Conservation (phyloP, 2,888 invertebrate species). For the Podotricha telesiphe region DNA sequence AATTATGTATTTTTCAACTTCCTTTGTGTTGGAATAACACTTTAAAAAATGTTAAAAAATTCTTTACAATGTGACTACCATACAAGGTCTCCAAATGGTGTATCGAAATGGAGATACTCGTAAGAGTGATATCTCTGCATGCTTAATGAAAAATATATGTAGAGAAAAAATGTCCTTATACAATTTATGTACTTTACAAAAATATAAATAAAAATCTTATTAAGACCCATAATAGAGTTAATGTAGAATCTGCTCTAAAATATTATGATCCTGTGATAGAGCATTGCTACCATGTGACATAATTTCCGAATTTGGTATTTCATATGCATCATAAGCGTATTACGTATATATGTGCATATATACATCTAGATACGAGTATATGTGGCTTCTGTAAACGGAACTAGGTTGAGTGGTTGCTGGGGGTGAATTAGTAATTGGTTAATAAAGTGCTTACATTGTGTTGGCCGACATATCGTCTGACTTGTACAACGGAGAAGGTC, state of each 20-base stretch:
- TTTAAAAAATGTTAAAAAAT: too few relatives aligned
- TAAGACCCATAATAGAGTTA: not conserved
- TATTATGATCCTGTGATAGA: not conserved
- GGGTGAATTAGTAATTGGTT: slow-evolving; percentile 25
- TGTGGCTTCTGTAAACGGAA: slow-evolving; percentile 22
- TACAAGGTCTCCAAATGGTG: too few relatives aligned
- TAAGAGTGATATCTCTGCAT: too few relatives aligned
- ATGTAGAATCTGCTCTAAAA: not conserved
- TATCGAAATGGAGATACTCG: too few relatives aligned
- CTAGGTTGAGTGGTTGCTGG: slow-evolving; percentile 25
- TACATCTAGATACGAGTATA: slow-evolving; percentile 11
- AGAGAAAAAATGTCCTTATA: too few relatives aligned
- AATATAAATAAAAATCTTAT: not conserved
- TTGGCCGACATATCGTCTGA: not conserved
- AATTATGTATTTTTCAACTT: too few relatives aligned
- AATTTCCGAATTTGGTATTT: slow-evolving; percentile 11
- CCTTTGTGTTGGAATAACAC: too few relatives aligned
- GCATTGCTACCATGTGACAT: not conserved
- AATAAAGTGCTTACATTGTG: slow-evolving; percentile 24
- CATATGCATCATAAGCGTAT: not conserved
- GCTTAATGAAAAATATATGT: too few relatives aligned
- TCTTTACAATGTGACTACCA: too few relatives aligned
- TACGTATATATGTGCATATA: not conserved
- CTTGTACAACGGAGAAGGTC: not conserved
- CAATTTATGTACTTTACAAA: not conserved